A percentile compares a stretch with the other conserved stretches of the same genome.
These are phyloP conservation scores for Caenorhabditis latens DNA, from an alignment of 1,140 invertebrate species.

Conservation along the genomic window DNA sequence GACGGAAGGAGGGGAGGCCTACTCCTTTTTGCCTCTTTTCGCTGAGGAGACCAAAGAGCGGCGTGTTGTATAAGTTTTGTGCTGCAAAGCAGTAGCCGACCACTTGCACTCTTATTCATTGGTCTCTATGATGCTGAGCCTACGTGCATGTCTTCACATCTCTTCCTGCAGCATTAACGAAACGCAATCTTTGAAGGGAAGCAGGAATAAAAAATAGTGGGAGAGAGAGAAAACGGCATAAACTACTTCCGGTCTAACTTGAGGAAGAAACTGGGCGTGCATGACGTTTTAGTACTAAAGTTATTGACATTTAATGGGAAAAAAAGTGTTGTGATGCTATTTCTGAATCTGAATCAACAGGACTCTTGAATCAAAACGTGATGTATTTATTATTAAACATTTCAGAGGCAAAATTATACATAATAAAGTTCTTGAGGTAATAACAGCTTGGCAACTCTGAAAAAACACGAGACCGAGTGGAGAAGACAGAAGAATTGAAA, in stretches of 20 bases:
- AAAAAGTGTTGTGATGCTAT: conserved; percentile 11
- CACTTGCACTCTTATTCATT: conserved; percentile 41
- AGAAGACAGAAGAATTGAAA: conserved; percentile 2
- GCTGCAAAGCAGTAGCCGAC: conserved; percentile 51
- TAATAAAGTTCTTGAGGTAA: conserved; percentile 23
- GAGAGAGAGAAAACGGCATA: conserved; percentile 22
- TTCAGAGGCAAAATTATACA: neutral
- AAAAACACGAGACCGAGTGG: conserved; percentile 42
- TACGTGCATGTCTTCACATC: conserved; percentile 46
- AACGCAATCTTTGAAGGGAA: conserved; percentile 51
- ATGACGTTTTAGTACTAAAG: conserved; percentile 40
- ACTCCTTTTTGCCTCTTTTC: neutral
- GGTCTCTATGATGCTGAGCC: conserved; percentile 32
- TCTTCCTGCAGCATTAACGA: conserved; percentile 3
- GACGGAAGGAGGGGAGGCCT: neutral
- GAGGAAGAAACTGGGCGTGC: conserved; percentile 27
- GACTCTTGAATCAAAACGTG: neutral
- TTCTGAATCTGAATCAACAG: neutral
- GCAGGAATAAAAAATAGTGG: neutral
- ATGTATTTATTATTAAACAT: neutral
- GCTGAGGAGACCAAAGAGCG: conserved; percentile 42
- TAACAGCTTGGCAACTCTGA: conserved; percentile 40
- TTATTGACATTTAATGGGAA: conserved; percentile 39
- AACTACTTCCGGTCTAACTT: neutral
- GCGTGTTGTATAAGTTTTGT: conserved; percentile 41